Conservation (phyloP, 2,888 invertebrate genomes). For the Spisula subtruncata region DNA sequence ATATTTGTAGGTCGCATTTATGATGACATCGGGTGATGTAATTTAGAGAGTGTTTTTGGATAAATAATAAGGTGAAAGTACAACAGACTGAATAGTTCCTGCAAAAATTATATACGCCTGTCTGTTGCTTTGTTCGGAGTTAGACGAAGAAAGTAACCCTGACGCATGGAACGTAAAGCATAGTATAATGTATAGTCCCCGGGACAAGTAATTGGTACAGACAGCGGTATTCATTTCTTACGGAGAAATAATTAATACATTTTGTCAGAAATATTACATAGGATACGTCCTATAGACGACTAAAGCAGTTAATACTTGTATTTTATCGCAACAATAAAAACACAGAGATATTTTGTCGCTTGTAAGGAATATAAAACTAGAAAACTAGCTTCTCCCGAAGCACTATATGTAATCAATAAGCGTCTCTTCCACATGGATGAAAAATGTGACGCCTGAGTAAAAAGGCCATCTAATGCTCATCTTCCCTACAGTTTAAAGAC, state of each 20-base stretch:
- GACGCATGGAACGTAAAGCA: neutral
- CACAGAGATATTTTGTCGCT: neutral
- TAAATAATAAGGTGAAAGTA: too few relatives aligned
- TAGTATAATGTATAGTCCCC: neutral
- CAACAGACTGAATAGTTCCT: too few relatives aligned
- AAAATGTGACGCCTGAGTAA: neutral
- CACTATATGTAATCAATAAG: neutral
- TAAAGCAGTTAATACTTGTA: neutral
- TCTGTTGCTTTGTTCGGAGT: neutral
- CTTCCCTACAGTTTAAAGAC: neutral
- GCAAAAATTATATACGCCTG: too few relatives aligned
- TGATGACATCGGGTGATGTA: too few relatives aligned
- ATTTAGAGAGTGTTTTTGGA: too few relatives aligned
- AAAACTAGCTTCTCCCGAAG: neutral
- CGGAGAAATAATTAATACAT: slow-evolving; percentile 37
- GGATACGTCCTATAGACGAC: neutral
- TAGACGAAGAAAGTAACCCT: neutral
- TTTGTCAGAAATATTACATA: slow-evolving; percentile 15
- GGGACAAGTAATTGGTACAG: slow-evolving; percentile 34
- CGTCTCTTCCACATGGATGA: neutral
- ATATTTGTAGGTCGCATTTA: too few relatives aligned
- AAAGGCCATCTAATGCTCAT: neutral
- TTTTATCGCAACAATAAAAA: neutral
- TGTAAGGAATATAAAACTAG: neutral
- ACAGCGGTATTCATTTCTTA: slow-evolving; percentile 37